Base-by-base conservation (phyloP, 92 coral and sea anemone species). In the Epizoanthus fatuus region DNA sequence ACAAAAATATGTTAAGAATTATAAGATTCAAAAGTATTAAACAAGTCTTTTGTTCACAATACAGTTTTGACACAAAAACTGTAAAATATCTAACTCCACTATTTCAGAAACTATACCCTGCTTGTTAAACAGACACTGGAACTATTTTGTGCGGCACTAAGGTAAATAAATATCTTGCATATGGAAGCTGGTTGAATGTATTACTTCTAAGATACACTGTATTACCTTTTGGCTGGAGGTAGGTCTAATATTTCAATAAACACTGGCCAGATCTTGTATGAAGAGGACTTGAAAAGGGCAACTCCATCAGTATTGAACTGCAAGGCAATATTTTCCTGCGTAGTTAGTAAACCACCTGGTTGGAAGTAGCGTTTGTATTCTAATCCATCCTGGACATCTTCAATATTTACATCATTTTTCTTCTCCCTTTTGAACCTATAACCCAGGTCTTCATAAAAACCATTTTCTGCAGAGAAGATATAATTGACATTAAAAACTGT, bases 301-400 rank as follows among this genome's bases (percentile, higher is more conserved):
- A 86, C 90, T 32, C 90, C 90, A 64, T 86, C 90, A 3, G 25
- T 22, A 22, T 22, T 22, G 25, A 22, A 22, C 25, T 22, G 25
- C 25, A 22, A 22, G 22, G 84, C 85, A 79, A 80, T 72, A 72
- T 79, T 86, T 86, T 54, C 57, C 49, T 86, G 86, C 59, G 45
- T 56, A 15, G 44, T 55, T n/a, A 67, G 63, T 22, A 86, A 72
- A 4, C 90, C 90, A 69, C 52, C 79, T 55, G 67, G 47, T 42
- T 68, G 14, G 49, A 86, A 81, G 25, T 37, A 49, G 20, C 37
- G 37, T 57, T 69, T 54, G 76, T 86, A 86, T 29, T 79, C 86
- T 42, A 52, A 44, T 52, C 87, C 87, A 83, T 83, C 87, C 54
- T 69, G 87, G 20, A 86, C 90, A 80, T 86, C 90, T 79, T 80